Conservation (phyloP, 2,888 invertebrate genomes). For the Psylliodes chrysocephalus region DNA sequence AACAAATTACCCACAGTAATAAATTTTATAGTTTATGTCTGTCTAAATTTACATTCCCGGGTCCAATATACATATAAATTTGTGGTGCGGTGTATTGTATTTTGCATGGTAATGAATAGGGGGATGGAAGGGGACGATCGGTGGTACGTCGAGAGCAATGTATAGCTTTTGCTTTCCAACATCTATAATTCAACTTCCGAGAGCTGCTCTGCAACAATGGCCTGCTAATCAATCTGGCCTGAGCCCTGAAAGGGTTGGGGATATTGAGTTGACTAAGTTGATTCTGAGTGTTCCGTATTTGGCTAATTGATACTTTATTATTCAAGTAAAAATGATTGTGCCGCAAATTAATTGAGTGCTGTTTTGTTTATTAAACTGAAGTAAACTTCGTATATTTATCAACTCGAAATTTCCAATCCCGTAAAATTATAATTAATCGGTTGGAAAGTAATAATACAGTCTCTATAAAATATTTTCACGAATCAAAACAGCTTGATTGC, state of each 20-base stretch:
- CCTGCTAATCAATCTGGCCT: slow-evolving; percentile 44
- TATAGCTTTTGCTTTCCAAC: slow-evolving; percentile 37
- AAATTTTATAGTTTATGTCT: slow-evolving; percentile 9
- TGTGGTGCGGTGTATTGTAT: slow-evolving; percentile 13
- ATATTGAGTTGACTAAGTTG: slow-evolving; percentile 12
- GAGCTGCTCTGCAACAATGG: slow-evolving; percentile 41
- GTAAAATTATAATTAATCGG: no score
- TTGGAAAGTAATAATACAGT: no score
- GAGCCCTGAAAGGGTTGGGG: slow-evolving; percentile 6
- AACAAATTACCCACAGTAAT: slow-evolving; percentile 12
- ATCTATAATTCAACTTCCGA: slow-evolving; percentile 44
- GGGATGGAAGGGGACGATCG: neutral
- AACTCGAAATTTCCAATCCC: no score
- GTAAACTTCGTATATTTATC: neutral
- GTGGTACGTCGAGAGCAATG: slow-evolving; percentile 5
- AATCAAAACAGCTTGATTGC: no score
- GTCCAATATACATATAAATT: slow-evolving; percentile 16
- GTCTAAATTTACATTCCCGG: neutral
- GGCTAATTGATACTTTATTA: slow-evolving; percentile 12
- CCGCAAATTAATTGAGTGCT: neutral
- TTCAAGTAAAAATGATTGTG: neutral
- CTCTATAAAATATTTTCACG: no score
- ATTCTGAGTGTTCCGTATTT: neutral
- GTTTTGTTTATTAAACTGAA: neutral
- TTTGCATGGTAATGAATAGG: slow-evolving; percentile 26